A percentile compares a stretch with the other conserved stretches of the same genome.
Conservation (phyloP, 2,113 vertebrate species). For the Octodon degus region DNA sequence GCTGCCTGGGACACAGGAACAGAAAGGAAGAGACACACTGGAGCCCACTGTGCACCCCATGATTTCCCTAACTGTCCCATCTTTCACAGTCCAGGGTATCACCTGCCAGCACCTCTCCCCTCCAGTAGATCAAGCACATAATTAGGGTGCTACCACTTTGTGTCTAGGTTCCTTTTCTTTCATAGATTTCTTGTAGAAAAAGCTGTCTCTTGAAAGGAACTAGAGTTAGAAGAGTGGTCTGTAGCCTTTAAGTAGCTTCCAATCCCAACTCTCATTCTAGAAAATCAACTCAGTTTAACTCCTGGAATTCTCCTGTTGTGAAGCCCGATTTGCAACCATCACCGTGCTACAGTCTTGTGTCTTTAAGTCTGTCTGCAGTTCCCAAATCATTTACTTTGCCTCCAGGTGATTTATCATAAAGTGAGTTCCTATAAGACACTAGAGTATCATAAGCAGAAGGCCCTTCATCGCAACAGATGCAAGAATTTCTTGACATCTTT, state of each 20-base stretch:
- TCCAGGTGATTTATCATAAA: neutral
- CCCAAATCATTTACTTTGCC: slow-evolving; percentile 53
- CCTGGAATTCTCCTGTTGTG: neutral
- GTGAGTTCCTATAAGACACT: slow-evolving; percentile 51
- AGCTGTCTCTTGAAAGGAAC: neutral
- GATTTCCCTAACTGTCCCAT: neutral
- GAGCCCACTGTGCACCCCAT: neutral
- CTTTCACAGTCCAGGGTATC: neutral
- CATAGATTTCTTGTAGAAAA: slow-evolving; percentile 38
- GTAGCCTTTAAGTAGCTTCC: slow-evolving; percentile 13
- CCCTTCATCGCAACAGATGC: neutral
- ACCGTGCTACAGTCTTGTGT: slow-evolving; percentile 45
- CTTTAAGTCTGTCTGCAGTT: slow-evolving; percentile 65
- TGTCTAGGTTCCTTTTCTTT: slow-evolving; percentile 18
- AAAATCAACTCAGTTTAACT: slow-evolving; percentile 43
- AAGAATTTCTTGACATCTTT: slow-evolving; percentile 20
- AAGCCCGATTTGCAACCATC: slow-evolving; percentile 15
- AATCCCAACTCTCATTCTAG: slow-evolving; percentile 10
- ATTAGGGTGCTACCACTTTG: neutral
- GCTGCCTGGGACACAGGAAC: neutral
- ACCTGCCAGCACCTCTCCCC: neutral
- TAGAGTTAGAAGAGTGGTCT: slow-evolving; percentile 32
- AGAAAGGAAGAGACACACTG: neutral
- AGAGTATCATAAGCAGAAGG: slow-evolving; percentile 20
- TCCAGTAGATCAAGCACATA: neutral